These are phyloP conservation scores for Kuschelorhynchus macadamiae DNA, from an alignment of 2,888 invertebrate species.

Conservation along the genomic window DNA sequence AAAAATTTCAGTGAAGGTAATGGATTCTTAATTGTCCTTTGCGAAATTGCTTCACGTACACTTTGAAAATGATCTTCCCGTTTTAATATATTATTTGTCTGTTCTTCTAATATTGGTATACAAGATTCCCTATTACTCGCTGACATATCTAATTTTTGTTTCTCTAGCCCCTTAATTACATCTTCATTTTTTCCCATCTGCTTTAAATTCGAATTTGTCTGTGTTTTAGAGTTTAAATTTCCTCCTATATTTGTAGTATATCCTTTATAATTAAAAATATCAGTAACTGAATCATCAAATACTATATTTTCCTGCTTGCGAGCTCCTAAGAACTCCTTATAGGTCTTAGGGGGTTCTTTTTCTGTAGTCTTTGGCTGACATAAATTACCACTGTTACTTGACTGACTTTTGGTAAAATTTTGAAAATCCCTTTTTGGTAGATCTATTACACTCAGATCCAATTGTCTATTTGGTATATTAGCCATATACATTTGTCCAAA, in stretches of 20 bases:
- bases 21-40: not conserved
- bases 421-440: constrained; percentile 43
- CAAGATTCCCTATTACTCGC: too few species aligned
- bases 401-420: not conserved
- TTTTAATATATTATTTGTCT: not conserved
- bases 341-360: constrained; percentile 53
- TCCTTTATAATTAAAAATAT: constrained; percentile 60
- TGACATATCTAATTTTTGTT: too few species aligned
- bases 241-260: not conserved
- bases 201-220: too few species aligned
- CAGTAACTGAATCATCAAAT: constrained; percentile 56
- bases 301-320: constrained; percentile 42
- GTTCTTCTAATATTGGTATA: not conserved
- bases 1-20: too few species aligned
- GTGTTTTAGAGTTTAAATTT: not conserved
- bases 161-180: too few species aligned
- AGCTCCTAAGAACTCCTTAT: constrained; percentile 55
- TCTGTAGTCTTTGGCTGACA: not conserved
- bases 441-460: constrained; percentile 66
- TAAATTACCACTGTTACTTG: not conserved
- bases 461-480: constrained; percentile 65
- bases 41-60: constrained; percentile 12
- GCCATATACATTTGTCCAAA: constrained; percentile 67
- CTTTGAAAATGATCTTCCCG: constrained; percentile 10
- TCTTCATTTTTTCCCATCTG: too few species aligned